phyloP scores from a whole-genome alignment of 1,140 invertebrate species.

The Leptinotarsa undecemlineata region DNA sequence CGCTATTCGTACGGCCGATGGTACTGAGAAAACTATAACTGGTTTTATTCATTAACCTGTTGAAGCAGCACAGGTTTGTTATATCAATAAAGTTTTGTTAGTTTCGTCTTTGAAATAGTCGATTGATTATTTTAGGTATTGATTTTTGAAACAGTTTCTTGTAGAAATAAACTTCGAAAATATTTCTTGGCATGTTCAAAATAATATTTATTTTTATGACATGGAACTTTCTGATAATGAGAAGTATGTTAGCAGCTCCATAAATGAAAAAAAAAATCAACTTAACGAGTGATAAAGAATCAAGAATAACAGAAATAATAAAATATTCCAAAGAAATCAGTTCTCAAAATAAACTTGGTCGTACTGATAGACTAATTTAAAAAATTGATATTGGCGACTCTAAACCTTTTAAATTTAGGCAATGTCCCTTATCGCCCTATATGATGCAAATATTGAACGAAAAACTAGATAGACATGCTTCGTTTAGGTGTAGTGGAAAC shows the following conservation, averaged over 20 bases:
- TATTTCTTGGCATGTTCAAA: background rate
- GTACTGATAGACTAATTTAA: background rate
- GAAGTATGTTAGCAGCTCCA: background rate
- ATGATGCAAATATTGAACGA: background rate
- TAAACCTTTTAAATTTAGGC: background rate
- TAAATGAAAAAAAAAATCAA: background rate
- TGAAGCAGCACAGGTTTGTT: background rate
- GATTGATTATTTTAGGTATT: background rate
- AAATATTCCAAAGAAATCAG: background rate
- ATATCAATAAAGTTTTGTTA: background rate
- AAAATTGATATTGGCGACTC: background rate
- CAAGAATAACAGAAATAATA: background rate
- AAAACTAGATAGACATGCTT: background rate
- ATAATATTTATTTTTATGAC: background rate
- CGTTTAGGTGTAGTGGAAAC: background rate
- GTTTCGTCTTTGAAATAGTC: background rate
- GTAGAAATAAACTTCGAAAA: background rate
- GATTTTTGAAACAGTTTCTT: background rate
- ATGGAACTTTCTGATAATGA: background rate
- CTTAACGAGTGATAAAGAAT: background rate
- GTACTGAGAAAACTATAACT: background rate
- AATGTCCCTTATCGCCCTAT: background rate
- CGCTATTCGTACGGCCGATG: background rate
- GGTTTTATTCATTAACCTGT: background rate
- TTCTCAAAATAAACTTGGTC: background rate